These are phyloP conservation scores for silkworm (Bombyx mori) DNA, from an alignment of 1,140 invertebrate genomes.

Conservation along the genomic window DNA sequence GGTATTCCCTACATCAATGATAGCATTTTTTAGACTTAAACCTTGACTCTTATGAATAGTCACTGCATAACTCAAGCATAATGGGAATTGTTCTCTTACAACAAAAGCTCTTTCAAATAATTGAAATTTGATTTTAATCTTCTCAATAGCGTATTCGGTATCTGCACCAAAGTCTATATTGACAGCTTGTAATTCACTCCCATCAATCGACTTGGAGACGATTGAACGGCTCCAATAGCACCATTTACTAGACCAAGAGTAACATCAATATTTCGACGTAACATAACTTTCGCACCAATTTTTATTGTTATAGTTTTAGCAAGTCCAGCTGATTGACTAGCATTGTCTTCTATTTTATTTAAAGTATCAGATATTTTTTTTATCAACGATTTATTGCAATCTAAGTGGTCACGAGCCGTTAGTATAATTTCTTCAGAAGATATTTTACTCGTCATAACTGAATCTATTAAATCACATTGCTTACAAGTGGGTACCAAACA, in stretches of 20 bases:
- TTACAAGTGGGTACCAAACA: slow-evolving; percentile 26
- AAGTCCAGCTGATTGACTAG: slow-evolving; percentile 18
- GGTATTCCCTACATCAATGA: slow-evolving; percentile 4
- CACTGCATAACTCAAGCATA: slow-evolving; percentile 8
- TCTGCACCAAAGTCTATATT: not conserved
- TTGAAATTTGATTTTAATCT: slow-evolving; percentile 5
- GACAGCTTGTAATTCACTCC: not conserved
- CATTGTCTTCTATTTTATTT: slow-evolving; percentile 25
- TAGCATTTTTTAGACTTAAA: slow-evolving; percentile 6
- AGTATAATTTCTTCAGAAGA: slow-evolving; percentile 19
- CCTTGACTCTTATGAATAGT: slow-evolving; percentile 11
- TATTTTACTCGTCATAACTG: slow-evolving; percentile 13
- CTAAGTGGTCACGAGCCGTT: slow-evolving; percentile 15
- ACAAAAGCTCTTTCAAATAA: slow-evolving; percentile 5
- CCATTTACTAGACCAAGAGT: slow-evolving; percentile 22
- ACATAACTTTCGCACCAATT: slow-evolving; percentile 21
- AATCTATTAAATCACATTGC: slow-evolving; percentile 20
- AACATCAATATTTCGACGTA: slow-evolving; percentile 21
- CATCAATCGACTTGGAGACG: not conserved
- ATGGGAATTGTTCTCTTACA: slow-evolving; percentile 4
- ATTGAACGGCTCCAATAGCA: slow-evolving; percentile 11
- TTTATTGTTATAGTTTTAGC: slow-evolving; percentile 23
- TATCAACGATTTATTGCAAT: slow-evolving; percentile 20
- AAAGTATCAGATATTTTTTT: slow-evolving; percentile 15
- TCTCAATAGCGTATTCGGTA: not conserved